Evolutionary conservation across 1,140 invertebrate genomes (phyloP).

Genomic region (Drosophila hydei): DNA sequence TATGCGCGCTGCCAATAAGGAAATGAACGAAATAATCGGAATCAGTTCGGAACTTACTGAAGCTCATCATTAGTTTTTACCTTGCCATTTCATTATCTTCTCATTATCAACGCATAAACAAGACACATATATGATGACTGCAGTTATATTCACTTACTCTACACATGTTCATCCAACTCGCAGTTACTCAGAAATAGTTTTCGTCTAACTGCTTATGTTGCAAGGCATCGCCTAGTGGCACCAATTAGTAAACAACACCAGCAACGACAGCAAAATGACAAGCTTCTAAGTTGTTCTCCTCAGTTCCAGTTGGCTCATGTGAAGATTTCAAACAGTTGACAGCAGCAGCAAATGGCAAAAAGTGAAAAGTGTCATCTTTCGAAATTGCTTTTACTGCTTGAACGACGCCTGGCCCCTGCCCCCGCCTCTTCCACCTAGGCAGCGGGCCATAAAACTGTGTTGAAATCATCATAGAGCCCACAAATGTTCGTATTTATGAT

Average conservation of each 20-base stretch:
- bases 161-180: too few relatives aligned
- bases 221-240: slow-evolving; percentile 5
- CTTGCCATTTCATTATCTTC: too few relatives aligned
- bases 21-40: too few relatives aligned
- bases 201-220: background rate
- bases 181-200: too few relatives aligned
- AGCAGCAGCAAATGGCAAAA: slow-evolving; percentile 29
- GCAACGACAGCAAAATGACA: slow-evolving; percentile 28
- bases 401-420: background rate
- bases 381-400: slow-evolving; percentile 14
- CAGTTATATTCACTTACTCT: too few relatives aligned
- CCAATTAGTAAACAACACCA: slow-evolving; percentile 38
- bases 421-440: too few relatives aligned
- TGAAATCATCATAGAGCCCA: slow-evolving; percentile 6
- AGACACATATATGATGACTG: too few relatives aligned
- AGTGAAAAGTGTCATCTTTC: slow-evolving; percentile 64
- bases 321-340: slow-evolving; percentile 23
- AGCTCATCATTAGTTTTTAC: too few relatives aligned
- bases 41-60: too few relatives aligned
- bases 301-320: slow-evolving; percentile 15
- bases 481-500: slow-evolving; percentile 40
- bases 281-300: slow-evolving; percentile 21
- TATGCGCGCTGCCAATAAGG: background rate
- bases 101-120: too few relatives aligned
- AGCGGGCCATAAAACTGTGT: background rate